Base-by-base conservation (phyloP, 2,888 invertebrate genomes). In the Sminthurinus aureus region DNA sequence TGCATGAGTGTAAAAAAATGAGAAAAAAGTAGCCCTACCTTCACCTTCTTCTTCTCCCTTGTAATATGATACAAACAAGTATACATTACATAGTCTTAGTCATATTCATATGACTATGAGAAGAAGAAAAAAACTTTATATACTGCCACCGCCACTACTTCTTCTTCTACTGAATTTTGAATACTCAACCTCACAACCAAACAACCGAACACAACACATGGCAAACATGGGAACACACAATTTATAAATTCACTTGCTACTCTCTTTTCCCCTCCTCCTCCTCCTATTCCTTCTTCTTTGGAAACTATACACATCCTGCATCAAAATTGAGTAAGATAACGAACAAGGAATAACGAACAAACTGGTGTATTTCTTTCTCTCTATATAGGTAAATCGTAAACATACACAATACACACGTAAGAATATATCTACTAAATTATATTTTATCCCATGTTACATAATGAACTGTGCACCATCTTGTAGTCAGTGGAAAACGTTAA, bases 161-260 rank as follows among this genome's bases (percentile, higher is more conserved):
- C 38, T 38, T 38, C 38, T 38, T 38, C 38, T 38, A 38, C 38
- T 6, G 1, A 4, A 1, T 38, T 38, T 6, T 38, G 6, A 38
- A 1, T 38, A 38, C 38, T 38, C 3, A 38, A 38, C 38, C 38
- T 38, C 38, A 38, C 38, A 38, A 38, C 38, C 6, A 38, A 38
- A 38, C 38, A 38, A 38, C 38, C 1, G 38, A 38, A 38, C 1
- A 38, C 4, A 58, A 18, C 71, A 75, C 51, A 74, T 22, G 71
- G n/a, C 22, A 26, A 22, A 74, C 74, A 74, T n/a, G 26, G n/a
- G 52, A 22, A 75, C 52, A 74, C 75, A 77, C 76, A 58, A 77
- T 58, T 77, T 52, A 77, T 58, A 58, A 75, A 75, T 22, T 75
- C 50, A 75, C 24, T 58, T 77, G 58, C 76, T 77, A n/a, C 76